Evolutionary conservation across 2,888 invertebrate species (phyloP).

Genomic region (Rambutsinella grinnellia): DNA sequence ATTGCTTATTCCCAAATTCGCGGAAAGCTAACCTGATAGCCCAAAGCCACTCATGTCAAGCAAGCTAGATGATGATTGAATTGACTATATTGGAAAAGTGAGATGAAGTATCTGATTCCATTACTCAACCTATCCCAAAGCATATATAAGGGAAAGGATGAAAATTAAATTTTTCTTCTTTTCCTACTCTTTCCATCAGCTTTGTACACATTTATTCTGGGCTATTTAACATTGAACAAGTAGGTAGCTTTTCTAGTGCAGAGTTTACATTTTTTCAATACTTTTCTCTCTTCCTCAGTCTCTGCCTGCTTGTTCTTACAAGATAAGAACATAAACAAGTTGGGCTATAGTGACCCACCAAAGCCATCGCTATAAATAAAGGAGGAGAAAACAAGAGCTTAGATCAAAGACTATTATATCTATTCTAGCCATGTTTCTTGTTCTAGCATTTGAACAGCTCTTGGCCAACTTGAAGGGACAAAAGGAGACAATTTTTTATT

Average conservation of each 20-base stretch:
- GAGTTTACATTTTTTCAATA: constrained; percentile 8
- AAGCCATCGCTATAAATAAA: constrained; percentile 33
- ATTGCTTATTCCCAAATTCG: too few species aligned
- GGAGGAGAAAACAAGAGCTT: constrained; percentile 4
- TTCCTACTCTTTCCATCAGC: background rate
- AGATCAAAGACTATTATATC: background rate
- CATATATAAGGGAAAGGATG: background rate
- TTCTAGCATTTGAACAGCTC: too few species aligned
- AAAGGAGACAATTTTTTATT: constrained; percentile 22
- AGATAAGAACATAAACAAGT: constrained; percentile 1
- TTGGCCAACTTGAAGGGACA: constrained; percentile 1
- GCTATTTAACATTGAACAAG: constrained; percentile 34
- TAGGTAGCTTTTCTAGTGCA: background rate
- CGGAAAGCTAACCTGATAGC: too few species aligned
- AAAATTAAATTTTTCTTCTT: background rate
- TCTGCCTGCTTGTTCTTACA: background rate
- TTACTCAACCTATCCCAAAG: too few species aligned
- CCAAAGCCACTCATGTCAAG: too few species aligned
- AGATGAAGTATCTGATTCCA: too few species aligned
- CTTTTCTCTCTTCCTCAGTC: background rate
- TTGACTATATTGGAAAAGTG: too few species aligned
- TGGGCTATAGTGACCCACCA: constrained; percentile 43
- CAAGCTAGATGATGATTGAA: too few species aligned
- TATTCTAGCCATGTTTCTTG: background rate
- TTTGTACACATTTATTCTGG: constrained; percentile 34